phyloP scores from a whole-genome alignment of 2,888 invertebrate species.

The Phytoseiulus persimilis region DNA sequence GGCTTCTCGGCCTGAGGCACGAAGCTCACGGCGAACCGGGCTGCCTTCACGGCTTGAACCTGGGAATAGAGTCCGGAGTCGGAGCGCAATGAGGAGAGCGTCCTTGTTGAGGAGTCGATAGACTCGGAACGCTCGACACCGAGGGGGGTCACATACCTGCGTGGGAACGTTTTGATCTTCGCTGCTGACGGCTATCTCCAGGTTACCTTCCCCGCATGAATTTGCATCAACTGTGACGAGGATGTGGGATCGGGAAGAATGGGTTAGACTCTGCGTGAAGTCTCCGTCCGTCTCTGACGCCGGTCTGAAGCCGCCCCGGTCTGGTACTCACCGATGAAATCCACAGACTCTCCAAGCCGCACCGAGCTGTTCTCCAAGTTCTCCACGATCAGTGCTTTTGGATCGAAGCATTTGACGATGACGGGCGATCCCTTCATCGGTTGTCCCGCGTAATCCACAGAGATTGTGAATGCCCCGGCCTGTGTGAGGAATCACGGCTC shows the following conservation, averaged over 20 bases:
- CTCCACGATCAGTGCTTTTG: constrained; percentile 72
- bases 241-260: background rate
- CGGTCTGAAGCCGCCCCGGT: no score
- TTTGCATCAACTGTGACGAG: constrained; percentile 72
- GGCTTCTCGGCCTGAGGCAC: constrained; percentile 86
- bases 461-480: constrained; percentile 62
- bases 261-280: background rate
- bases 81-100: no score
- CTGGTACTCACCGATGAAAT: constrained; percentile 64
- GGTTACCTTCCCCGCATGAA: constrained; percentile 82
- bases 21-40: constrained; percentile 88
- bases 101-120: no score
- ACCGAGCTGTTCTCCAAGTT: constrained; percentile 63
- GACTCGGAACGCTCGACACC: no score
- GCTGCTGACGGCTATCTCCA: constrained; percentile 92
- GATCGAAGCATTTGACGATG: constrained; percentile 75
- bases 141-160: constrained; percentile 53
- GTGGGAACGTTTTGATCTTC: constrained; percentile 87
- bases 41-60: constrained; percentile 80
- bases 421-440: constrained; percentile 69
- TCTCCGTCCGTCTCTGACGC: no score
- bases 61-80: background rate
- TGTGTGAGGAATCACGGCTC: background rate
- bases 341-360: constrained; percentile 76
- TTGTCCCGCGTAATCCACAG: constrained; percentile 80